Percentiles rank a stretch among this genome's conserved stretches.
Conservation (phyloP, 1,140 invertebrate genomes). For the Kradibia gibbosae region DNA sequence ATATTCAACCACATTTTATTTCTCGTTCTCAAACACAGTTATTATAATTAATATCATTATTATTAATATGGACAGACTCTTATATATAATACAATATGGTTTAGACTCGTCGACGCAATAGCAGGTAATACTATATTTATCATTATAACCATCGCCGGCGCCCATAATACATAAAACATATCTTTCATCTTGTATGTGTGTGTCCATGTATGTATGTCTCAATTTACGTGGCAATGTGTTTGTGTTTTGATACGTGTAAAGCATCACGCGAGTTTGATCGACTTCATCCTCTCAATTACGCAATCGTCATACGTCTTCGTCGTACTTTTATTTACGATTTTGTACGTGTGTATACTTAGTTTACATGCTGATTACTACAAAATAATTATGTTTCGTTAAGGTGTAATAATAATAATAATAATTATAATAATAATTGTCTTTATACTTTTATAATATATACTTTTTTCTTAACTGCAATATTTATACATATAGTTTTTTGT, state of each 20-base stretch:
- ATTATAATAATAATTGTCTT: conserved; percentile 64
- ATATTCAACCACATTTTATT: conserved; percentile 75
- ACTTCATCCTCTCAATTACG: conserved; percentile 38
- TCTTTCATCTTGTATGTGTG: conserved; percentile 55
- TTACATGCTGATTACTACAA: conserved; percentile 72
- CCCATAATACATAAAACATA: conserved; percentile 63
- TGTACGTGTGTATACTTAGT: conserved; percentile 69
- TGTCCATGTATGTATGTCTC: conserved; percentile 25
- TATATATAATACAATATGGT: conserved; percentile 74
- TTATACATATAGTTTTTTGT: conserved; percentile 67
- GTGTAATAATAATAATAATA: conserved; percentile 61
- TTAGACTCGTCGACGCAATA: conserved; percentile 73
- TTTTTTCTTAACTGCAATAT: conserved; percentile 56
- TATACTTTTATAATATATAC: conserved; percentile 61
- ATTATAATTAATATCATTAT: conserved; percentile 73
- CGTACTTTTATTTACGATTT: conserved; percentile 44
- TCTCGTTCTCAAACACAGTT: conserved; percentile 74
- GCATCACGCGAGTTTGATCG: conserved; percentile 39
- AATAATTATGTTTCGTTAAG: conserved; percentile 67
- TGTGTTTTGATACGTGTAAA: conserved; percentile 27
- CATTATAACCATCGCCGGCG: conserved; percentile 65
- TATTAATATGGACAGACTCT: conserved; percentile 74
- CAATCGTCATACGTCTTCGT: conserved; percentile 39
- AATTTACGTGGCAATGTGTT: conserved; percentile 24
- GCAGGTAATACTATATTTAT: conserved; percentile 71